Evolutionary conservation across 2,888 invertebrate genomes (phyloP).

Genomic region (Chironomus riparius): DNA sequence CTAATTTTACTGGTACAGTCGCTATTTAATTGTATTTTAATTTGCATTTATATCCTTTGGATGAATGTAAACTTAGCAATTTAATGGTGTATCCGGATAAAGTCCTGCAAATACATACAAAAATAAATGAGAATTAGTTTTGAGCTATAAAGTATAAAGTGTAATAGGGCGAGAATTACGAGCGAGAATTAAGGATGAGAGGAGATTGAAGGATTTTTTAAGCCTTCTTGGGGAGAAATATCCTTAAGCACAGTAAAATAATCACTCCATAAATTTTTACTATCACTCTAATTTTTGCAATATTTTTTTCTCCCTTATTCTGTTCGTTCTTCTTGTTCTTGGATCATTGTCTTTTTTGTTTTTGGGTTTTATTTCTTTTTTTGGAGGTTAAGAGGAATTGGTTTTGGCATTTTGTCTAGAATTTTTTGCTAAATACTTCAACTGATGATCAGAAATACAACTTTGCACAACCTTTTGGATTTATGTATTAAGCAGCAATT

Average conservation of each 20-base stretch:
- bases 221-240: neutral
- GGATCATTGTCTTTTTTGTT: no score
- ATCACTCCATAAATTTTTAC: conserved; percentile 6
- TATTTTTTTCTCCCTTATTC: neutral
- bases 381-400: no score
- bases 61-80: conserved; percentile 22
- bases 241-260: neutral
- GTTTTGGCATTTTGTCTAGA: no score
- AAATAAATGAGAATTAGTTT: neutral
- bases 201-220: neutral
- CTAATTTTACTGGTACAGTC: neutral
- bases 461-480: no score
- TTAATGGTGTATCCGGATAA: conserved; percentile 21
- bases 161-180: no score
- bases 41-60: conserved; percentile 25
- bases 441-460: no score
- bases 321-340: no score
- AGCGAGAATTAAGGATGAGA: neutral
- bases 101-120: conserved; percentile 11
- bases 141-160: no score
- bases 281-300: neutral
- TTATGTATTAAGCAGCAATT: no score
- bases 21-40: conserved; percentile 18
- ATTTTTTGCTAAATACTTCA: no score
- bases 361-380: no score